Evolutionary conservation across 2,113 vertebrate species (phyloP), one percentile per base, ranked within the genome.

Genomic region (Salvelinus fontinalis): DNA sequence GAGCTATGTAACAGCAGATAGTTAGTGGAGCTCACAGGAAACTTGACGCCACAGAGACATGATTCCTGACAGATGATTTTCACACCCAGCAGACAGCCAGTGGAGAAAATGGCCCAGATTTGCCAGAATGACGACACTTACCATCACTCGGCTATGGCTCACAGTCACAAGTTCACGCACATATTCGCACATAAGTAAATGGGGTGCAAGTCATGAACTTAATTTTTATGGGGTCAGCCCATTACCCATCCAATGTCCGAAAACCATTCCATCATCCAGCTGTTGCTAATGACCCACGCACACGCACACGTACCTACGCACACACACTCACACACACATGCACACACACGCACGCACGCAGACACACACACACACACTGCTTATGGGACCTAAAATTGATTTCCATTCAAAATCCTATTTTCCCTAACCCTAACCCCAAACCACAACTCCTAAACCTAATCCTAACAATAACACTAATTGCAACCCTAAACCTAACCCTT

Each of bases 81-180:
- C 69, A 79, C 75, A 81, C 75, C 34, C 27, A 48, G 68, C 34
- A 29, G 67, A 71, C 67, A 76, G 71, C 39, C 9, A 54, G 64
- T 67, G 77, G 48, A 77, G 60, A 71, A 79, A 79, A 79, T 57
- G 70, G 67, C 73, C 76, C 76, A 72, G 74, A 81, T 76, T 67
- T 76, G 34, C 60, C 60, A 73, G 72, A 48, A 39, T 39, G 57
- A 73, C 48, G 67, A 73, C 69, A 74, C 75, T 64, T 44, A 75
- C 70, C 65, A 69, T 49, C n/a, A 51, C 59, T 18, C 20, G 12
- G 18, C 51, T 68, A 18, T 18, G 34, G 71, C 67, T 20, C 59
- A 69, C 73, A 69, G 54, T 72, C 60, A 75, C 68, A 71, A 44
- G 65, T 20, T 72, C 68, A 16, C 29, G 44, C 60, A 16, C 74